Conservation (phyloP, 2,888 invertebrate genomes). For the Cerastoderma edule region DNA sequence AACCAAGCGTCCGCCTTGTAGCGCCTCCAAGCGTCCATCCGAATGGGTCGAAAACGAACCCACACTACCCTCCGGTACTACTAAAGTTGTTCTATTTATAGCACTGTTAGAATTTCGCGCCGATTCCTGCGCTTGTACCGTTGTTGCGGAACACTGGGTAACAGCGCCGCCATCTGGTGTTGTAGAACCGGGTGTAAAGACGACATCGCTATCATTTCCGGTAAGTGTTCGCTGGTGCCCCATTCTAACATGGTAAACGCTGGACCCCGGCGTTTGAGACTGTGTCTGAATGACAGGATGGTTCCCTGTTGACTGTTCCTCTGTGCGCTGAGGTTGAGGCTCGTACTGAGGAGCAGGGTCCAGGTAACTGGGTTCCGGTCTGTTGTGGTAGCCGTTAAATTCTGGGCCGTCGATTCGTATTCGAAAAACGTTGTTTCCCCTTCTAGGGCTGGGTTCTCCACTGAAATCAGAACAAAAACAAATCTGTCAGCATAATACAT, state of each 20-base stretch:
- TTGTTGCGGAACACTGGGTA: not conserved
- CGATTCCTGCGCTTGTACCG: not conserved
- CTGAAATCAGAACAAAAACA: too few species aligned
- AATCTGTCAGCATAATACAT: too few species aligned
- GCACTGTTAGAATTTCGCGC: too few species aligned
- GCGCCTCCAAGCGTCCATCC: too few species aligned
- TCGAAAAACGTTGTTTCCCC: slow-evolving; percentile 13
- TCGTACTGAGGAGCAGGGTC: not conserved
- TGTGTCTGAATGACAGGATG: not conserved
- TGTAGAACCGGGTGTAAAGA: not conserved
- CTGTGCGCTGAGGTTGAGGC: not conserved
- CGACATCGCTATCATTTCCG: not conserved
- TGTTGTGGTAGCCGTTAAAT: not conserved
- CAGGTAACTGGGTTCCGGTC: not conserved
- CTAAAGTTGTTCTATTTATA: too few species aligned
- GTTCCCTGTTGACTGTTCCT: not conserved
- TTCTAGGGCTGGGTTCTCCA: not conserved
- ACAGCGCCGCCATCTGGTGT: not conserved
- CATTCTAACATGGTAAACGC: not conserved
- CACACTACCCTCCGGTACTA: too few species aligned
- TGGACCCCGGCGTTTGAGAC: not conserved
- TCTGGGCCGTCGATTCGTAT: slow-evolving; percentile 19
- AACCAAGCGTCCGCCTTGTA: too few species aligned
- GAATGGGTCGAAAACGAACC: too few species aligned
- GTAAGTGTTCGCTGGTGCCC: not conserved